Conservation (phyloP, 2,113 vertebrate genomes). For the Leiothrix lutea region DNA sequence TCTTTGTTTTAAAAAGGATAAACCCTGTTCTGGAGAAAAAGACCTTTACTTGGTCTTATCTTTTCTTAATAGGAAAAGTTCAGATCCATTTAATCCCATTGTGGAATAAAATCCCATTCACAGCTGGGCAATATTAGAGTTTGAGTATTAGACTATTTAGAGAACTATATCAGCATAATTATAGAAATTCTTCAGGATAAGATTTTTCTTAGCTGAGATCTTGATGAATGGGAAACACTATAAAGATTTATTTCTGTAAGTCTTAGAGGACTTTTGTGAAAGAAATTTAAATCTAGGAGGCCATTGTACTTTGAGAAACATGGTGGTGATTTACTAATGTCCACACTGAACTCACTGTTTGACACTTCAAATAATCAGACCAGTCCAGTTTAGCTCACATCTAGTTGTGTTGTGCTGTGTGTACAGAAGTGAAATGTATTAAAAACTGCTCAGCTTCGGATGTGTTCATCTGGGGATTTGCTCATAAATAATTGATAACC, state of each 20-base stretch:
- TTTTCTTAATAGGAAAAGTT: not conserved
- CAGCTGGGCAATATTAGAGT: not conserved
- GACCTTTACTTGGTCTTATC: not conserved
- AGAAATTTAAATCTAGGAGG: not conserved
- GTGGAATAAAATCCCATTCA: not conserved
- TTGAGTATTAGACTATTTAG: not conserved
- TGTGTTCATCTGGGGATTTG: conserved; percentile 22
- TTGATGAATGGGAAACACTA: not conserved
- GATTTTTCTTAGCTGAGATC: not conserved
- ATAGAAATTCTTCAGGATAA: not conserved
- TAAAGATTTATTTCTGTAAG: not conserved
- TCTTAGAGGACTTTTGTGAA: not conserved
- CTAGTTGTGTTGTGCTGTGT: not conserved
- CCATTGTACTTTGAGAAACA: not conserved
- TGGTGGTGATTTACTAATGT: not conserved
- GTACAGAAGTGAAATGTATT: not conserved
- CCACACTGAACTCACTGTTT: not conserved
- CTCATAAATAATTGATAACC: conserved; percentile 55
- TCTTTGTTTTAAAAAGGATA: not conserved
- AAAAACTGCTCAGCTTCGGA: not conserved
- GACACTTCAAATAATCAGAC: not conserved
- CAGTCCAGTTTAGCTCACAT: not conserved
- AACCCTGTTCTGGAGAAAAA: not conserved
- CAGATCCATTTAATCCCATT: not conserved
- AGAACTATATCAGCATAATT: not conserved